These are phyloP conservation scores for Fratercula arctica DNA, from an alignment of 2,797 vertebrate genomes.

Conservation along the genomic window DNA sequence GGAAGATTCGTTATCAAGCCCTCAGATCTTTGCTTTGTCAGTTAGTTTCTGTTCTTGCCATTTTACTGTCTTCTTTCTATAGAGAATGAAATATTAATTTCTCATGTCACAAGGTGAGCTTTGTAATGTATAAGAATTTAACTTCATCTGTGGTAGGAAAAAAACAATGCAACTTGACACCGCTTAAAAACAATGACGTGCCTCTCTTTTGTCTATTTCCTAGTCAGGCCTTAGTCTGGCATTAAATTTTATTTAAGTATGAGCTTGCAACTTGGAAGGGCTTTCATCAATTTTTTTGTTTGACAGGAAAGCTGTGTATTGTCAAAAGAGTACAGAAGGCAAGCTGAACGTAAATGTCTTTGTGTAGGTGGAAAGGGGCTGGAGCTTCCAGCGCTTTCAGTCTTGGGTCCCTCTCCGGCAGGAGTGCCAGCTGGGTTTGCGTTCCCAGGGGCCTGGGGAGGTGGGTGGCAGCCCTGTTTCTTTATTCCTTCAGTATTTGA, in stretches of 20 bases:
- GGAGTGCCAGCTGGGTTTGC: not conserved
- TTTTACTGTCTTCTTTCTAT: not conserved
- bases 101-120: not conserved
- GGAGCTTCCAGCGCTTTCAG: not conserved
- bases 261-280: not conserved
- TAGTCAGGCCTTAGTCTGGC: not conserved
- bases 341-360: not conserved
- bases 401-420: not conserved
- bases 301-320: not conserved
- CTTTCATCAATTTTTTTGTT: not conserved
- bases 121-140: not conserved
- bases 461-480: not conserved
- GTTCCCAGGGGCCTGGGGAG: not conserved
- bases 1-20: not conserved
- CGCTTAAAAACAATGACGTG: accelerated
- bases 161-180: not conserved
- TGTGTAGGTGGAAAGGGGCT: not conserved
- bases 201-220: not conserved
- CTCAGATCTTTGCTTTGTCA: not conserved
- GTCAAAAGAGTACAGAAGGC: not conserved
- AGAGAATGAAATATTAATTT: not conserved
- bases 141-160: not conserved
- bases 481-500: not conserved
- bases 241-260: not conserved
- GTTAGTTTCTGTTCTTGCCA: not conserved